phyloP scores from a whole-genome alignment of 2,888 invertebrate genomes.

The Zaprionus lineosus region DNA sequence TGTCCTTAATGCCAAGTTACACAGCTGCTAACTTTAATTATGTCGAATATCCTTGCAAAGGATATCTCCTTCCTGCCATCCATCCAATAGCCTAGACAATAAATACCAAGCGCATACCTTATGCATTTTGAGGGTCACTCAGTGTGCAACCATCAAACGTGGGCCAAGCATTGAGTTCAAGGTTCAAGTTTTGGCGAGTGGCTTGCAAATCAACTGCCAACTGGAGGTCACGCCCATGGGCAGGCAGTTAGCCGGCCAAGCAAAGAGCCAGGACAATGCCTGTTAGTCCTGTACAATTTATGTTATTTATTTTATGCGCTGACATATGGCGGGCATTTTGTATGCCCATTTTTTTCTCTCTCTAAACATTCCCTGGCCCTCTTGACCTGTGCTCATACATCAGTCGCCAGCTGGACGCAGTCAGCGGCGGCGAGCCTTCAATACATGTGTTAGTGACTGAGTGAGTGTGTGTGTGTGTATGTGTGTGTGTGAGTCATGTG shows the following conservation, averaged over 20 bases:
- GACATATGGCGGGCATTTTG: conserved; percentile 69
- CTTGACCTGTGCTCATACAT: conserved; percentile 63
- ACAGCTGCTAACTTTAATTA: not conserved
- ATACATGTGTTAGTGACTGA: conserved; percentile 13
- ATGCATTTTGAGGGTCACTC: not conserved
- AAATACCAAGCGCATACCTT: not conserved
- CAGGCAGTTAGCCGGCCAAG: not conserved
- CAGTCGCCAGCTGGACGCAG: conserved; percentile 52
- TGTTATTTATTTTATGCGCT: conserved; percentile 66
- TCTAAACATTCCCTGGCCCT: conserved; percentile 51
- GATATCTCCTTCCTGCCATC: not conserved
- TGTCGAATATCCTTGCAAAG: not conserved
- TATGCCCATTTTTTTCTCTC: conserved; percentile 67
- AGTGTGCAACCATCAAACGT: not conserved
- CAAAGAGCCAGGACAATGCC: conserved; percentile 1
- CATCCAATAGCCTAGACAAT: not conserved
- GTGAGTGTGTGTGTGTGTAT: conserved; percentile 1
- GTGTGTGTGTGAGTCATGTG: conserved; percentile 20
- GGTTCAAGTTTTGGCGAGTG: conserved; percentile 20
- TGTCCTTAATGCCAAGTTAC: not conserved
- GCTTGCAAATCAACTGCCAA: conserved; percentile 12
- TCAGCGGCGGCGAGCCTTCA: conserved; percentile 26
- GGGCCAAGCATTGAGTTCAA: conserved; percentile 3
- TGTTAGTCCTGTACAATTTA: conserved; percentile 58
- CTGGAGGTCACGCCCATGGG: conserved; percentile 12